Base-by-base conservation (phyloP, 2,888 invertebrate genomes). In the Bombylius major region DNA sequence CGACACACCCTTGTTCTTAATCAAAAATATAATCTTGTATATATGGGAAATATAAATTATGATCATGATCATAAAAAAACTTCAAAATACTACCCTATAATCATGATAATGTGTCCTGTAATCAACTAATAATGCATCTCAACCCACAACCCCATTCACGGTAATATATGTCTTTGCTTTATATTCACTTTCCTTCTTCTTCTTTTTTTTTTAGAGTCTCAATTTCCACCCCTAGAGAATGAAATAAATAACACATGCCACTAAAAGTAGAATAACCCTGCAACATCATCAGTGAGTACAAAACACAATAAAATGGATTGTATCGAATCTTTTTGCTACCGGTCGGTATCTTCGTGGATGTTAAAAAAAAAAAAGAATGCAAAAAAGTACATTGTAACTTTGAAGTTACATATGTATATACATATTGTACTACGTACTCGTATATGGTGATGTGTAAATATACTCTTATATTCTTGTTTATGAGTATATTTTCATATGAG, bases 101-200 rank as follows among this genome's bases (percentile, higher is more conserved):
- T 74, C 73, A 74, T 67, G 71, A 73, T 74, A 75, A 74, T 75
- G 71, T 67, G 72, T 73, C 72, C 73, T 74, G 74, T 74, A 75
- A 75, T 75, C 74, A 74, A 74, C 74, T 75, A 75, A 75, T 75
- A 74, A 73, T 71, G 68, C 67, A 66, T 67, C 60, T 61, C 59
- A 55, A 56, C 52, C 54, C 56, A 53, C 56, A 23, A 36, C 44
- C 51, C 53, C 54, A 47, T 52, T 42, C 51, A 44, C 33, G 52
- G 48, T 50, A 33, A 48, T 51, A 55, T 55, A 58, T 59, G 54
- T 60, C 58, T 58, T 42, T 55, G 51, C 53, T 56, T 53, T 62
- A 47, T 57, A 44, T 51, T 45, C 42, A 44, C 32, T 5, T 42
- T 42, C 11, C 11, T 42, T 42, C 11, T 42, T 42, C 11, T 42